Base-by-base conservation (phyloP, 2,797 vertebrate genomes). In the Acomys russatus region DNA sequence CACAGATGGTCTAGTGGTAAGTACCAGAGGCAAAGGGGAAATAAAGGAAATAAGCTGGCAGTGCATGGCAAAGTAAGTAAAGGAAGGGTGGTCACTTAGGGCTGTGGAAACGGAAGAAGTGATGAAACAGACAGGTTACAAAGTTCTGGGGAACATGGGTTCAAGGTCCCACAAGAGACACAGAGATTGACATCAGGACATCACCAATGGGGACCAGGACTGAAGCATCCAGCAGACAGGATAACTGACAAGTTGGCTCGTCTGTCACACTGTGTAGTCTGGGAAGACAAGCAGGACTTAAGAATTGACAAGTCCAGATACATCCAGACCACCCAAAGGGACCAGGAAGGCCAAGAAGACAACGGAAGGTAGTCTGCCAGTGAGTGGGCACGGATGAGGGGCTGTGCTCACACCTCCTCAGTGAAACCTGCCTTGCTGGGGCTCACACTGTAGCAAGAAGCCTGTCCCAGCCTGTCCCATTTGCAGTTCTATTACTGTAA, bases 151-250 rank as follows among this genome's bases (percentile, higher is more conserved):
- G 35, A 44, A 76, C 0, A 4, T 1, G 44, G 56, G 28, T 15
- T 9, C 20, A 11, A 1, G 25, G 28, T 20, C 54, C 22, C 35
- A 2, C 1, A 35, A 5, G 17, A 73, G n/a, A 73, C 0, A 2
- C 68, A 17, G n/a, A n/a, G n/a, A n/a, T n/a, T 49, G 25, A 30
- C 23, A 22, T 25, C 3, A 0, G 0, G 2, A 59, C 0, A 1
- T 59, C 56, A 14, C 9, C n/a, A 1, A 2, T 0, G 3, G 49
- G 28, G 56, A 54, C 20, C 8, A 4, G 0, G 5, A 20, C 23
- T 68, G 33, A 35, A 11, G 0, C 2, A 0, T 9, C 74, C 0
- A 0, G 33, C 20, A 9, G 0, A 5, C 3, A 0, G 15, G 38
- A 11, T 35, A 1, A 6, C 7, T 8, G 9, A 14, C 11, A 6